Conservation (phyloP, 2,797 vertebrate genomes). For the Naso thynnoides region DNA sequence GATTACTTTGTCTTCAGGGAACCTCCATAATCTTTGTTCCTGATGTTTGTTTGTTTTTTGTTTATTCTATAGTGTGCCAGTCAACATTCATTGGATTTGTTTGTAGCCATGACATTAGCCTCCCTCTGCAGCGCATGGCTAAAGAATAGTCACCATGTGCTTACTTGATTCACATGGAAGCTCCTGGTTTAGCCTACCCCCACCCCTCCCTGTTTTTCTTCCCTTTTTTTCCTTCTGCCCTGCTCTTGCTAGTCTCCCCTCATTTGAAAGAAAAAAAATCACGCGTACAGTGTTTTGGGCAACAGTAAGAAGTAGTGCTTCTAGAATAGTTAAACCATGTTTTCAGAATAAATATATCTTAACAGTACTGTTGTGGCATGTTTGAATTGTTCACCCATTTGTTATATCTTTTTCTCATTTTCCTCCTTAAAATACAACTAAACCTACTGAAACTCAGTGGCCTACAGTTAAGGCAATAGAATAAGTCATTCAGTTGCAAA, state of each 20-base stretch:
- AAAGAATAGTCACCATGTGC: conserved; percentile 64
- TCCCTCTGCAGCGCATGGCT: conserved; percentile 45
- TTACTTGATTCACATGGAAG: conserved; percentile 62
- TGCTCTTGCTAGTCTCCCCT: conserved; percentile 51
- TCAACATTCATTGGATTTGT: conserved; percentile 13
- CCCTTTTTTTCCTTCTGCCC: conserved; percentile 73
- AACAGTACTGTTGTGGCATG: neutral
- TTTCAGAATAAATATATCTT: conserved; percentile 5
- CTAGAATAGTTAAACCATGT: conserved; percentile 3
- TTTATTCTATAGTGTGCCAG: neutral
- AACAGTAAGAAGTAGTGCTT: conserved; percentile 23
- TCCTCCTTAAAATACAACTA: neutral
- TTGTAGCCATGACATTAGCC: conserved; percentile 32
- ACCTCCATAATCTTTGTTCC: neutral
- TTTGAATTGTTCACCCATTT: neutral
- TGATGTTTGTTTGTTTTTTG: neutral
- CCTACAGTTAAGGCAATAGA: neutral
- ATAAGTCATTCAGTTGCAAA: neutral
- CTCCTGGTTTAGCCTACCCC: conserved; percentile 57
- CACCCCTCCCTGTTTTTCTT: conserved; percentile 60
- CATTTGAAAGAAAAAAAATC: conserved; percentile 16
- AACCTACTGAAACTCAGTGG: neutral
- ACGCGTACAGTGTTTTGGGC: conserved; percentile 46
- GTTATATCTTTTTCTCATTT: neutral
- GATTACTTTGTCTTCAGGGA: neutral